These are phyloP conservation scores for Desmophyllum pertusum DNA, from an alignment of 92 coral and sea anemone genomes.

Conservation along the genomic window DNA sequence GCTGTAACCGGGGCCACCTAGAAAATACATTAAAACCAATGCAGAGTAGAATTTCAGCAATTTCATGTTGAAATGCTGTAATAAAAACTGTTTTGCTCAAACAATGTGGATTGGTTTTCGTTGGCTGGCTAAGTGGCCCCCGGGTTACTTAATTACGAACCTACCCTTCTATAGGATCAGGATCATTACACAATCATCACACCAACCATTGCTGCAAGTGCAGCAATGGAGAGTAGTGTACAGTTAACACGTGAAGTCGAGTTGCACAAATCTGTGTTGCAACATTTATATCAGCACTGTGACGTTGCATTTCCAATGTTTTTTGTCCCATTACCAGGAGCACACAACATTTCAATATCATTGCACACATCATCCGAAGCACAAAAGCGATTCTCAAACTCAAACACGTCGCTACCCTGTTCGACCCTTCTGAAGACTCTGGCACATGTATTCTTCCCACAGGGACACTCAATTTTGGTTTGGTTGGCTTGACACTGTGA, in stretches of 20 bases:
- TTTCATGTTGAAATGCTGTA: no score
- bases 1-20: no score
- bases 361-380: background rate
- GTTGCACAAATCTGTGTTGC: background rate
- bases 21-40: no score
- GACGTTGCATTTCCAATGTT: background rate
- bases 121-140: background rate
- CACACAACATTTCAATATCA: background rate
- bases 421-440: background rate
- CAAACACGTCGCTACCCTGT: background rate
- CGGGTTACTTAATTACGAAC: no score
- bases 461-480: background rate
- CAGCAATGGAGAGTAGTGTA: background rate
- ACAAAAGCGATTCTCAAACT: background rate
- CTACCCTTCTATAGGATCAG: background rate
- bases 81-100: background rate
- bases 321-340: background rate
- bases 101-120: background rate
- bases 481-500: background rate
- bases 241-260: background rate
- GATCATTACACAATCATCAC: background rate
- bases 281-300: background rate
- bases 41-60: no score
- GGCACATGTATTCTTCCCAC: background rate
- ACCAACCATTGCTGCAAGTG: background rate